Base-by-base conservation (phyloP, 2,888 invertebrate species). In the Leptinotarsa juncta region DNA sequence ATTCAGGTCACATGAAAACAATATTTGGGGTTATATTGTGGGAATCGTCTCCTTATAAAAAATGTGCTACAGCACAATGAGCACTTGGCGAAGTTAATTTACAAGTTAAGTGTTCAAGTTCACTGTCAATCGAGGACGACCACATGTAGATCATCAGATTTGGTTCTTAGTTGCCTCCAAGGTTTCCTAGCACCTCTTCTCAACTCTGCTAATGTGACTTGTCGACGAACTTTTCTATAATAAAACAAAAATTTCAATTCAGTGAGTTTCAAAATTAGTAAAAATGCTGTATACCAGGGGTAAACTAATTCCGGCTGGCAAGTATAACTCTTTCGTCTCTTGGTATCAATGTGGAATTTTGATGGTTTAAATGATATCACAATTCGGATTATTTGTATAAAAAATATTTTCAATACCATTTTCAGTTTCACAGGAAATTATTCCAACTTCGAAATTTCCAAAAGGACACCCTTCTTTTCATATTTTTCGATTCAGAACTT, bases 131-230 rank as follows among this genome's bases (percentile, higher is more conserved):
- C 94, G 86, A 94, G 90, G 89, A 94, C 93, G 84, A 93, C 93
- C 89, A 93, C 92, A 87, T 91, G 90, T 87, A 91, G 90, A 83
- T 90, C 90, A 81, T 89, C 87, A 72, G 83, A 80, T 86, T 89
- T 89, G 74, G 85, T 84, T 82, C 87, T 86, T 80, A 93, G 88
- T 86, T 90, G 90, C 84, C 94, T 90, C 93, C 95, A 96, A 15
- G 96, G 96, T 86, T 95, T 95, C 79, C 96, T 92, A 62, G 96
- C 96, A 78, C 95, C 94, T 85, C 96, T 91, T 84, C 95, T 91
- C 84, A 96, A 89, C 87, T 96, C 96, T 80, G 92, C 90, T 83
- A 93, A 91, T 81, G 94, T 93, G 86, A 97, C 90, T 87, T 93
- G 93, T 88, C 95, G 94, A 84, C 97, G 92, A 85, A 95, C 90